Percentiles rank a stretch among this genome's conserved stretches.
phyloP scores from a whole-genome alignment of 2,797 vertebrate genomes.

The Aeoliscus strigatus region DNA sequence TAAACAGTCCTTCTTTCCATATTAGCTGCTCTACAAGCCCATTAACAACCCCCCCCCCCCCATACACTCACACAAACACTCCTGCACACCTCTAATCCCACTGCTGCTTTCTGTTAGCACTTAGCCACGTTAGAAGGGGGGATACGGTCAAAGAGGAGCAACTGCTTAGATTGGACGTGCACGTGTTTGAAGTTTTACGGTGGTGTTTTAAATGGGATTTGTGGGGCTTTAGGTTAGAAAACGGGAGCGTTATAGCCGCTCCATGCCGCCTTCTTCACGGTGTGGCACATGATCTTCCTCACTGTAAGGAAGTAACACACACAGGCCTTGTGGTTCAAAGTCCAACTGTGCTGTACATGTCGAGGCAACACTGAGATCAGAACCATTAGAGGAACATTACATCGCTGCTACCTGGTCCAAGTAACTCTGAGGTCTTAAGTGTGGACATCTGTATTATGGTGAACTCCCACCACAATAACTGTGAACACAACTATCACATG shows the following conservation, averaged over 20 bases:
- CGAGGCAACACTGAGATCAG: not conserved
- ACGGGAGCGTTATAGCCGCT: slow-evolving; percentile 25
- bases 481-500: no score
- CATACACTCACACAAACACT: not conserved
- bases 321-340: not conserved
- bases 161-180: slow-evolving; percentile 32
- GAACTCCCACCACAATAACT: no score
- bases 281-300: slow-evolving; percentile 18
- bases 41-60: slow-evolving; percentile 41
- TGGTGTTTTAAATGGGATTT: slow-evolving; percentile 47
- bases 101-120: slow-evolving; percentile 65
- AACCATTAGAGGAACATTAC: no score
- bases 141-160: slow-evolving; percentile 21
- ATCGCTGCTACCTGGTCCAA: no score
- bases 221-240: slow-evolving; percentile 30
- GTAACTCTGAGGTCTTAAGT: no score
- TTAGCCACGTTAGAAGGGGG: slow-evolving; percentile 57
- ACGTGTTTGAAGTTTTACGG: slow-evolving; percentile 63
- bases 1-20: slow-evolving; percentile 59
- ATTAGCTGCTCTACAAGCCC: slow-evolving; percentile 48
- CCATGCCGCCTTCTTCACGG: slow-evolving; percentile 14
- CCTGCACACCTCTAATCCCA: slow-evolving; percentile 38
- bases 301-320: no score
- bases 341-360: no score
- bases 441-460: no score